Conservation (phyloP, 2,888 invertebrate species). For the Drosophila anomalata region DNA sequence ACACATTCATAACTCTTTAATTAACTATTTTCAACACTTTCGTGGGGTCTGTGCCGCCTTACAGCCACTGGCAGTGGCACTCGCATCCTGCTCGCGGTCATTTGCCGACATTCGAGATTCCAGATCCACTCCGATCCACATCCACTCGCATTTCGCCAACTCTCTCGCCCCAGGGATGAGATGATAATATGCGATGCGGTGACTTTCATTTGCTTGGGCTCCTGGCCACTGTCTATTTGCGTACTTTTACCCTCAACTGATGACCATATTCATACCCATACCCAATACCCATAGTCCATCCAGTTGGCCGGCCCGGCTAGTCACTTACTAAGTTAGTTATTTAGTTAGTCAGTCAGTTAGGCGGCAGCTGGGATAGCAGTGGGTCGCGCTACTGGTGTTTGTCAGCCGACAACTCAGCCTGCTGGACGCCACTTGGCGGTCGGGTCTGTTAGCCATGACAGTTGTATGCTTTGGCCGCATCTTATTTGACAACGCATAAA, state of each 20-base stretch:
- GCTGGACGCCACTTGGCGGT: constrained; percentile 50
- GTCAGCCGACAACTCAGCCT: constrained; percentile 41
- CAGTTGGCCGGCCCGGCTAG: constrained; percentile 7
- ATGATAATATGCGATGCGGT: constrained; percentile 25
- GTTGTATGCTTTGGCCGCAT: constrained; percentile 61
- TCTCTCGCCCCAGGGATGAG: constrained; percentile 40
- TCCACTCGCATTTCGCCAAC: constrained; percentile 44
- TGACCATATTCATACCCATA: not conserved
- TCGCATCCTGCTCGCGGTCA: constrained; percentile 58
- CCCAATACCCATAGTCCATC: constrained; percentile 39
- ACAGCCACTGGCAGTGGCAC: constrained; percentile 11
- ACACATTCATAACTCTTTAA: constrained; percentile 74
- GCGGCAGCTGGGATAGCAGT: constrained; percentile 7
- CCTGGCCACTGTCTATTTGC: constrained; percentile 60
- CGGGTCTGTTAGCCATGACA: constrained; percentile 59
- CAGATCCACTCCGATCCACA: constrained; percentile 21
- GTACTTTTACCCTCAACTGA: constrained; percentile 62
- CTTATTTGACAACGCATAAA: constrained; percentile 64
- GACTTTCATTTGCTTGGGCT: constrained; percentile 68
- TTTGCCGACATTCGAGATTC: constrained; percentile 44
- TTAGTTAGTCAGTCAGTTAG: constrained; percentile 31
- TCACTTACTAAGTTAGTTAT: constrained; percentile 15
- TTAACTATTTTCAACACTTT: constrained; percentile 70
- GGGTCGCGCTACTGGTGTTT: constrained; percentile 67
- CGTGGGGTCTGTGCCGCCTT: constrained; percentile 31